Percentiles rank a stretch among this genome's conserved stretches.
These are phyloP conservation scores for Metopolophium dirhodum DNA, from an alignment of 1,140 invertebrate genomes.

Conservation along the genomic window DNA sequence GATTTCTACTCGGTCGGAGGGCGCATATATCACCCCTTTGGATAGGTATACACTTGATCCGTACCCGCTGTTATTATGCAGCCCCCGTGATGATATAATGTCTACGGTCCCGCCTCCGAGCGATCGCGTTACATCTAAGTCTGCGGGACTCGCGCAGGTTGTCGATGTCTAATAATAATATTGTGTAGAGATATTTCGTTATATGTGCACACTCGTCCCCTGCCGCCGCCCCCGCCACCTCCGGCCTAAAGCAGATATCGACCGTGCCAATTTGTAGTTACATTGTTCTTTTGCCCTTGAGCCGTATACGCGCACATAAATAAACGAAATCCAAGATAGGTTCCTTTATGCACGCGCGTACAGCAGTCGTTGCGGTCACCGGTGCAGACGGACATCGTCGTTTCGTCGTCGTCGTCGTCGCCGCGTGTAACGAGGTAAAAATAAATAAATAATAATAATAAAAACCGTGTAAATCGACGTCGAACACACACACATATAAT, in stretches of 20 bases:
- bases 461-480: neutral
- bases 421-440: neutral
- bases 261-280: constrained; percentile 34
- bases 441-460: neutral
- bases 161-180: neutral
- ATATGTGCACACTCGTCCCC: neutral
- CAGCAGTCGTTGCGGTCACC: neutral
- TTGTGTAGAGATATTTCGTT: neutral
- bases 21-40: neutral
- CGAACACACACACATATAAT: neutral
- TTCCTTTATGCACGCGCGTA: neutral
- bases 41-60: neutral
- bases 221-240: too few species aligned
- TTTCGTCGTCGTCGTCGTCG: too few species aligned
- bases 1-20: neutral
- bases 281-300: constrained; percentile 46
- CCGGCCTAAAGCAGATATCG: neutral
- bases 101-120: neutral
- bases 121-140: neutral
- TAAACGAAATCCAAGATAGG: constrained; percentile 27
- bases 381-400: neutral
- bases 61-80: neutral
- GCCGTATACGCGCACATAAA: constrained; percentile 12
- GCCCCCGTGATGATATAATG: neutral
- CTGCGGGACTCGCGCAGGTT: neutral